Base-by-base conservation (phyloP, 2,113 vertebrate genomes). In the Chaetops frenatus region DNA sequence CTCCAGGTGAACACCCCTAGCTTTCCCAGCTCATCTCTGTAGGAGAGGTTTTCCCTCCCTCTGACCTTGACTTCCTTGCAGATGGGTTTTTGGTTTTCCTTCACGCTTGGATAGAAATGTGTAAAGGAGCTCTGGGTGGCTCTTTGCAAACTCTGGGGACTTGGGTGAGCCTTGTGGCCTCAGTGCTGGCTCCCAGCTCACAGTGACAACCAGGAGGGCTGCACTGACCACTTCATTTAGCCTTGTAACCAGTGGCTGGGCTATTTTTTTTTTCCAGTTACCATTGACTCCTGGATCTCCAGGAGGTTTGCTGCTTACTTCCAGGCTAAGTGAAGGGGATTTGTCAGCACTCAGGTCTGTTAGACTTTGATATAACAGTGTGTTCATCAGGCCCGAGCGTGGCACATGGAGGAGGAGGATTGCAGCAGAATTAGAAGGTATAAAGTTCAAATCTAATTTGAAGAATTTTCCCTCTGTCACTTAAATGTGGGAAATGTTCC, bases 391-490 rank as follows among this genome's bases (percentile, higher is more conserved):
- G 71, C 79, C 58, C 0, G 15, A 92, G 90, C 12, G 0, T n/a
- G 33, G 81, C 33, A 57, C 91, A 47, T 18, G 62, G 69, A 69
- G 29, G 76, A 95, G 81, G 80, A 91, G 20, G 72, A 77, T 4
- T 53, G 81, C 77, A 86, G 79, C 47, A 93, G 96, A 94, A 94
- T 77, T 87, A 80, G 73, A 56, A 93, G 91, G 91, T 72, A 86
- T 47, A 70, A 91, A 93, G 96, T 94, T 97, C 96, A 93, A 89
- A 62, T 45, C 25, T 92, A 91, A 94, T 83, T 92, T 65, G 85
- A 97, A 94, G 92, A 95, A 28, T 95, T 88, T 94, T 80, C 47
- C 44, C 71, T 95, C 88, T 91, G 3, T 83, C 85, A 38, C 93
- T 94, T 81, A 86, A 90, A 92, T 51, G 86, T 91, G 76, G 95